Percentiles rank a stretch among this genome's conserved stretches.
Evolutionary conservation across 2,888 invertebrate genomes (phyloP).

Genomic region (Chromoteleia sp.): DNA sequence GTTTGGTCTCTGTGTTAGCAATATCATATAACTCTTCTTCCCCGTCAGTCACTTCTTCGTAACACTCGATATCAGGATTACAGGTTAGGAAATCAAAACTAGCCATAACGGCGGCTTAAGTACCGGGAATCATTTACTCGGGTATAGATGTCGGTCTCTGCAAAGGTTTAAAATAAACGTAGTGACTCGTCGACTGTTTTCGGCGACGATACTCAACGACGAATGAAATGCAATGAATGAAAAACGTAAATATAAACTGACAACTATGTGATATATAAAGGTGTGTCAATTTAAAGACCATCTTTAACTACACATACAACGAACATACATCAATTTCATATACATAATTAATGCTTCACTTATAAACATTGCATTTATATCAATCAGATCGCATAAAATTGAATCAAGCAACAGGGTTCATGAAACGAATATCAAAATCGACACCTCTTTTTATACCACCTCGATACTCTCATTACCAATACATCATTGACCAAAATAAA

Average conservation of each 20-base stretch:
- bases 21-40: slow-evolving; percentile 88
- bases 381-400: background rate
- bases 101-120: slow-evolving; percentile 96
- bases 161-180: slow-evolving; percentile 1
- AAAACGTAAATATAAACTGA: slow-evolving; percentile 38
- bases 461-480: background rate
- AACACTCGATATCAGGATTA: slow-evolving; percentile 92
- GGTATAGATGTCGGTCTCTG: slow-evolving; percentile 88
- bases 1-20: slow-evolving; percentile 80
- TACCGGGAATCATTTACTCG: slow-evolving; percentile 92
- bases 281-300: slow-evolving; percentile 19
- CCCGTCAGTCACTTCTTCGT: slow-evolving; percentile 93
- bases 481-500: background rate
- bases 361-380: slow-evolving; percentile 10
- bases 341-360: no score
- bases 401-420: background rate
- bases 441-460: slow-evolving; percentile 29
- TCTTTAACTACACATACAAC: background rate
- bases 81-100: slow-evolving; percentile 97
- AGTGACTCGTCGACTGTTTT: slow-evolving; percentile 4
- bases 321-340: no score
- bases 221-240: slow-evolving; percentile 53
- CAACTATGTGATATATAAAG: slow-evolving; percentile 31
- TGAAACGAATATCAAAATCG: slow-evolving; percentile 22
- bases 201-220: slow-evolving; percentile 9